Base-by-base conservation (phyloP, 2,888 invertebrate genomes). In the Polydrusus cervinus region DNA sequence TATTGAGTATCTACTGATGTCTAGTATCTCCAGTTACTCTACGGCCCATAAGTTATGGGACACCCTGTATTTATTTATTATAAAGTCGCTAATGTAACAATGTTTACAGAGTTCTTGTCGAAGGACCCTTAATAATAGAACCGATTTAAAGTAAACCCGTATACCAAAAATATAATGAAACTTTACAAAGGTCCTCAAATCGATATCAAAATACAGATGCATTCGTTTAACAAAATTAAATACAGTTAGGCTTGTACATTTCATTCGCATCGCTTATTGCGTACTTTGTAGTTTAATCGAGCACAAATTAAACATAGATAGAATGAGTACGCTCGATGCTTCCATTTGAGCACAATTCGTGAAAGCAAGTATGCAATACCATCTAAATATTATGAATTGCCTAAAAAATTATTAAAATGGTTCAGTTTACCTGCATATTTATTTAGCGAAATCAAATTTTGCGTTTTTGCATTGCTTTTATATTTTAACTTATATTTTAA, bases 221-320 rank as follows among this genome's bases (percentile, higher is more conserved):
- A 64, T 30, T 30, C 49, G 16, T 20, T 64, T 47, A 30, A 25
- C 43, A 14, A 49, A 64, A 43, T 64, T 64, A 25, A 64, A 45
- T 45, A 30, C 16, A 25, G 47, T 30, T 20, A 14, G 47, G 30
- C 25, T 64, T 47, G 20, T 45, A 8, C 14, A 47, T 47, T 64
- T 30, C 14, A 20, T 14, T 64, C 45, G 64, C 20, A 47, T 49
- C 9, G 47, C 16, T 14, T 5, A n/a, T 3, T 64, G 64, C 64
- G 45, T 64, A 45, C 64, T 64, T 64, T 64, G 64, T 64, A 45
- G 64, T 64, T 64, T 14, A 64, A 64, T 64, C 45, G 13, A 49
- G 64, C 64, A 34, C 34, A 47, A 64, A 64, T 64, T 64, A 64
- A 64, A 64, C 34, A 45, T 64, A 49, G 10, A 64, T 20, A 64